Evolutionary conservation across 2,797 vertebrate species (phyloP).

Genomic region (Spinus olivaceus): DNA sequence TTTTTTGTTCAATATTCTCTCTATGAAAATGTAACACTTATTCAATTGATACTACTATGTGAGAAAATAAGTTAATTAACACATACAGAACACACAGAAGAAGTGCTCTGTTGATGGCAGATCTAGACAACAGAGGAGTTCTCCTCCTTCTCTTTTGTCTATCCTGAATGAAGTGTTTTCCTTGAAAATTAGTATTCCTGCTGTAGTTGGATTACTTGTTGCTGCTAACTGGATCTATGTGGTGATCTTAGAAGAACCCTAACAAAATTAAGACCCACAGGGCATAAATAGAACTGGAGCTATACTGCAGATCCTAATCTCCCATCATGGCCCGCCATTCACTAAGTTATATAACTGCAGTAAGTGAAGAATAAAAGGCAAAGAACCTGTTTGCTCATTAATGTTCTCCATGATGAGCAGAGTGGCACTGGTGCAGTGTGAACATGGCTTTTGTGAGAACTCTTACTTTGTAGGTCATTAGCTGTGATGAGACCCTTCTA

Average conservation of each 20-base stretch:
- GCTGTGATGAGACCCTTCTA: not conserved
- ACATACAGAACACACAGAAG: not conserved
- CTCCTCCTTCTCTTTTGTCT: not conserved
- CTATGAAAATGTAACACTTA: not conserved
- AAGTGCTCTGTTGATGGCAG: not conserved
- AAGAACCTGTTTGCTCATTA: not conserved
- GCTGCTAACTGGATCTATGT: not conserved
- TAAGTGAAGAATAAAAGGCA: not conserved
- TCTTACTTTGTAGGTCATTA: not conserved
- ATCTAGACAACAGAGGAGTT: not conserved
- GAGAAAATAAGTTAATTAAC: not conserved
- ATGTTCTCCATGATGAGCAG: not conserved
- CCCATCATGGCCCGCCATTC: not conserved
- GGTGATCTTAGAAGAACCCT: not conserved
- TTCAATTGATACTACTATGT: not conserved
- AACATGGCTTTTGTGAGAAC: not conserved
- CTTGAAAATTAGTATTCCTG: not conserved
- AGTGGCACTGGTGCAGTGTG: not conserved
- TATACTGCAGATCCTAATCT: not conserved
- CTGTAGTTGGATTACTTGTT: not conserved
- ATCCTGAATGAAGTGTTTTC: not conserved
- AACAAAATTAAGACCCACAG: not conserved
- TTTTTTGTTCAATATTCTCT: not conserved
- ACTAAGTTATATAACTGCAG: not conserved
- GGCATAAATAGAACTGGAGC: not conserved